Evolutionary conservation across 2,888 invertebrate genomes (phyloP).

Genomic region (Netelia virgata): DNA sequence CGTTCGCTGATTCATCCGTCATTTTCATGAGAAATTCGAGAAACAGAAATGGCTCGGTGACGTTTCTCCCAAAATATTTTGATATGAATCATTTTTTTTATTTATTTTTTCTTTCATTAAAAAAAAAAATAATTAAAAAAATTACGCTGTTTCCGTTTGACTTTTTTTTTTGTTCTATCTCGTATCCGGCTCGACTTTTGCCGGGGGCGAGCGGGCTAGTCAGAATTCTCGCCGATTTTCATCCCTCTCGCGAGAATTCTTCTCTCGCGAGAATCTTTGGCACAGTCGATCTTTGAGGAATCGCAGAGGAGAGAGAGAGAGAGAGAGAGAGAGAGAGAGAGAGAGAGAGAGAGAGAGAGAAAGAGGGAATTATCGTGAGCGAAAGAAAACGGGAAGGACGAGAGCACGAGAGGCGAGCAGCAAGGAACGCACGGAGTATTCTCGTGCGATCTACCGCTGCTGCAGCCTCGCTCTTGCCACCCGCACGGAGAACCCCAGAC

Average conservation of each 20-base stretch:
- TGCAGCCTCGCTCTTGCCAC: slow-evolving; percentile 55
- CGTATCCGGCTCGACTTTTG: slow-evolving; percentile 2
- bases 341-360: slow-evolving; percentile 6
- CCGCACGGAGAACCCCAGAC: slow-evolving; percentile 81
- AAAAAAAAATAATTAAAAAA: not conserved
- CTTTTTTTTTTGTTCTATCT: not conserved
- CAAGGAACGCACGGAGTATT: slow-evolving; percentile 45
- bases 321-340: slow-evolving; percentile 11
- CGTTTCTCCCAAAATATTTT: too few species aligned
- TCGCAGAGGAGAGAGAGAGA: slow-evolving; percentile 15
- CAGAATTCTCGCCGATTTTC: slow-evolving; percentile 11
- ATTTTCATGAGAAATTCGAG: too few species aligned
- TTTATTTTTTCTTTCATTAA: not conserved
- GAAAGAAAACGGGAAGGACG: slow-evolving; percentile 47
- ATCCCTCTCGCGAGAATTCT: slow-evolving; percentile 32
- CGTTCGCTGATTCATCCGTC: too few species aligned
- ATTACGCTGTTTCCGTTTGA: too few species aligned
- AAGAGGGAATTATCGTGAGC: slow-evolving; percentile 38
- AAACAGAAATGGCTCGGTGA: too few species aligned
- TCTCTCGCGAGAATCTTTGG: slow-evolving; percentile 18
- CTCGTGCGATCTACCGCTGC: slow-evolving; percentile 40
- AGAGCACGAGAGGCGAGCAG: slow-evolving; percentile 51
- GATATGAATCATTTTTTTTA: too few species aligned
- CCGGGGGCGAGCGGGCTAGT: slow-evolving; percentile 5
- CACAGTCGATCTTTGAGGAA: not conserved